phyloP scores from a whole-genome alignment of 2,113 vertebrate species.

The Mastomys coucha region DNA sequence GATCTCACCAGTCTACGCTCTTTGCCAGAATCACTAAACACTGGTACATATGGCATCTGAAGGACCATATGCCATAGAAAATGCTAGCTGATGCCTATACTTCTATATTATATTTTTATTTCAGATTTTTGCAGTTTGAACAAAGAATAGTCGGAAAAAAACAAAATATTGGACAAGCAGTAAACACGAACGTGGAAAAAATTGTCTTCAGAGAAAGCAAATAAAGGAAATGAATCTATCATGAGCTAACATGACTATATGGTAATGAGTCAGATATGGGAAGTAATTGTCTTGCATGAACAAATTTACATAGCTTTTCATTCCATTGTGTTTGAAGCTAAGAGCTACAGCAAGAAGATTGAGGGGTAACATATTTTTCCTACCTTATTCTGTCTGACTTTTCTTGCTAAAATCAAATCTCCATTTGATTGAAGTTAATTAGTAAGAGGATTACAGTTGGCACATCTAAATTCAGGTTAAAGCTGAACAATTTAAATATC shows the following conservation, averaged over 20 bases:
- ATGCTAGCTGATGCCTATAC: slow-evolving; percentile 97
- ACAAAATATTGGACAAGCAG: slow-evolving; percentile 90
- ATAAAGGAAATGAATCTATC: slow-evolving; percentile 73
- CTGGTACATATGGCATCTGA: slow-evolving; percentile 99
- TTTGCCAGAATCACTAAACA: slow-evolving; percentile 99
- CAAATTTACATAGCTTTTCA: slow-evolving; percentile 63
- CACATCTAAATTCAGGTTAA: slow-evolving; percentile 48
- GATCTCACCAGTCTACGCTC: slow-evolving; percentile 96
- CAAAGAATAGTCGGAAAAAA: slow-evolving; percentile 89
- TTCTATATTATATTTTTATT: slow-evolving; percentile 91
- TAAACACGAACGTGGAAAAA: slow-evolving; percentile 83
- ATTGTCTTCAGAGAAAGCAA: slow-evolving; percentile 81
- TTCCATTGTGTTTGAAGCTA: slow-evolving; percentile 65
- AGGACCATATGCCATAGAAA: slow-evolving; percentile 99
- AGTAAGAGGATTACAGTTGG: slow-evolving; percentile 4
- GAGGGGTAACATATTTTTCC: slow-evolving; percentile 51
- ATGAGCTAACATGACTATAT: slow-evolving; percentile 69
- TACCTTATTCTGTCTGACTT: slow-evolving; percentile 63
- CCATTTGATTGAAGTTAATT: slow-evolving; percentile 61
- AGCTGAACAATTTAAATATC: slow-evolving; percentile 42
- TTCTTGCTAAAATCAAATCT: slow-evolving; percentile 63
- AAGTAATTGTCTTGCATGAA: slow-evolving; percentile 69
- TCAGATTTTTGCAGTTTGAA: slow-evolving; percentile 91
- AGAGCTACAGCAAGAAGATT: slow-evolving; percentile 40
- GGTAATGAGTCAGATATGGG: slow-evolving; percentile 60